Evolutionary conservation across 2,113 vertebrate genomes (phyloP).

Genomic region (Eurypyga helias): DNA sequence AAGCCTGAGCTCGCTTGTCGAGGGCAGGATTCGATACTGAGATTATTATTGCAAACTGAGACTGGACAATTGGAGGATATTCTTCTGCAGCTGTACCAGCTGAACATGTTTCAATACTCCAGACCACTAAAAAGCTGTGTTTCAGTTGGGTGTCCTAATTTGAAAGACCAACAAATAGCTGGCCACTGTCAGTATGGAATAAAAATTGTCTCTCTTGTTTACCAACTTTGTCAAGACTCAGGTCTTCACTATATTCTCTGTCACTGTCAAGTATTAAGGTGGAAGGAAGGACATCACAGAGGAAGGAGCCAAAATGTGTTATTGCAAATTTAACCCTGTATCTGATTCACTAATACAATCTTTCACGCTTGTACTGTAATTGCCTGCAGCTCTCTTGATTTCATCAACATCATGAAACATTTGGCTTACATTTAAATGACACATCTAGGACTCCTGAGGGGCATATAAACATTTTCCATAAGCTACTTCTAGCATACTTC

Average conservation of each 20-base stretch:
- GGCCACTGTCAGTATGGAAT: not conserved
- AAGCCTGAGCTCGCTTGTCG: not conserved
- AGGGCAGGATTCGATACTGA: not conserved
- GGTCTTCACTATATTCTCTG: not conserved
- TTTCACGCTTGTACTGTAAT: not conserved
- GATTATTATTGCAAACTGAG: not conserved
- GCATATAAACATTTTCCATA: not conserved
- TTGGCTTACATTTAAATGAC: slow-evolving; percentile 4
- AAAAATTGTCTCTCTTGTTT: not conserved
- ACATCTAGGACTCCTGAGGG: not conserved
- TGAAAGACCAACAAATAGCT: not conserved
- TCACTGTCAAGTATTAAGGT: not conserved
- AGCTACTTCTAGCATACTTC: not conserved
- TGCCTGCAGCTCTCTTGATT: slow-evolving; percentile 2
- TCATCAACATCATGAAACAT: not conserved
- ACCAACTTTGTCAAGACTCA: not conserved
- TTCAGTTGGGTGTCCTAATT: not conserved
- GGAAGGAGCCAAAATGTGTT: not conserved
- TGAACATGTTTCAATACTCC: not conserved
- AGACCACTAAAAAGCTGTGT: not conserved
- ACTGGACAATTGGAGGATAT: not conserved
- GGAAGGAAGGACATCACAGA: not conserved
- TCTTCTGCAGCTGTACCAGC: not conserved
- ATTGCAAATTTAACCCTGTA: not conserved
- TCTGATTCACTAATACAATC: not conserved